Base-by-base conservation (phyloP, 2,113 vertebrate species). In the Ameiurus melas region DNA sequence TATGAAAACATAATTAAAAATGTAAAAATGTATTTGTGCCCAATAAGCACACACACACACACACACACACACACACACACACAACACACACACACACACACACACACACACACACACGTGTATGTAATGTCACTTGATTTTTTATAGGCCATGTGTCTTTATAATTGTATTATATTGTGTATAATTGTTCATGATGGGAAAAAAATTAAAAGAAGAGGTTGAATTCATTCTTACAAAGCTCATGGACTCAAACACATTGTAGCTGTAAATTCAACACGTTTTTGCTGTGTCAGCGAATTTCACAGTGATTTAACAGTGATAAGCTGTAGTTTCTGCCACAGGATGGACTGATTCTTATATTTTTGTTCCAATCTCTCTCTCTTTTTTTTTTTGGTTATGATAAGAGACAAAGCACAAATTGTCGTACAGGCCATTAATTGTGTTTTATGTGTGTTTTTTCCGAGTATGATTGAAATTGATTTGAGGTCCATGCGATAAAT, bases 401-500 rank as follows among this genome's bases (percentile, higher is more conserved):
- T 97, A 97, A 97, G 96, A 94, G 96, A 97, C 96, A 97, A 96
- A 92, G 85, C 88, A 86, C 80, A 90, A 85, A 85, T 88, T 75
- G 71, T 84, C 33, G 58, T 86, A 62, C 66, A 87, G 87, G 75
- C 77, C 81, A 90, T 87, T 90, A 90, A 89, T 90, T 90, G 90
- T 90, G 62, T 86, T 90, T 90, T 89, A 89, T 89, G 85, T 90
- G 85, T 86, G 25, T 89, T 86, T 90, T 88, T 88, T 86, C 71
- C 87, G 43, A 80, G 71, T 88, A 83, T 90, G 87, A 90, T 80
- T 88, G 89, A 88, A 88, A 90, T 90, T 88, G 89, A 88, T 90
- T 90, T 51, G 30, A 36, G 80, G 89, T 88, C 81, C 36, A 68
- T 73, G 87, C 85, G 85, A 88, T 90, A 88, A 88, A 90, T 90